These are phyloP conservation scores for Erynnis tages DNA, from an alignment of 2,888 invertebrate species.

Conservation along the genomic window DNA sequence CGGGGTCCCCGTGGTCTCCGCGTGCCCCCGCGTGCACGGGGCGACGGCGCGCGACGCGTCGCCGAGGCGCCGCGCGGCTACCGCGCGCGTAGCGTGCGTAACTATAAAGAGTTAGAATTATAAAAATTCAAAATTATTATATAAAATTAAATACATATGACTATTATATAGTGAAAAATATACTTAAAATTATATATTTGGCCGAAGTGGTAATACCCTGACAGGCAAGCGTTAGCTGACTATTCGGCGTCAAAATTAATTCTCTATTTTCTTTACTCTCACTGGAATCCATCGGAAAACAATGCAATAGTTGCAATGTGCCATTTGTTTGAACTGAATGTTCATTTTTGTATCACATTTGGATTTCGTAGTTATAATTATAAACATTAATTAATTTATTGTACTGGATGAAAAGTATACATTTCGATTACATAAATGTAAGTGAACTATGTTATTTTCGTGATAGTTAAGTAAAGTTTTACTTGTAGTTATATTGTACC, in stretches of 20 bases:
- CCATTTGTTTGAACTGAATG: slow-evolving; percentile 74
- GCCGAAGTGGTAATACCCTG: slow-evolving; percentile 87
- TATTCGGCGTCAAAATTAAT: slow-evolving; percentile 77
- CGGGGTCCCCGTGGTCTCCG: background rate
- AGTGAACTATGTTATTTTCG: slow-evolving; percentile 74
- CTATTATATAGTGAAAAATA: slow-evolving; percentile 79
- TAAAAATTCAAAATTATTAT: slow-evolving; percentile 81
- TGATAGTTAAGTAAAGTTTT: slow-evolving; percentile 70
- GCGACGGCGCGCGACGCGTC: slow-evolving; percentile 4
- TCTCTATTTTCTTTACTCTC: slow-evolving; percentile 52
- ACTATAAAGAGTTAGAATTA: slow-evolving; percentile 74
- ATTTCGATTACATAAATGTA: slow-evolving; percentile 65
- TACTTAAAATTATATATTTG: slow-evolving; percentile 78
- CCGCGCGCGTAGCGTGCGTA: slow-evolving; percentile 66
- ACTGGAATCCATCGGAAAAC: slow-evolving; percentile 60
- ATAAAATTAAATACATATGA: slow-evolving; percentile 80
- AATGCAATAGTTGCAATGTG: slow-evolving; percentile 76
- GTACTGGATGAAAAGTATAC: slow-evolving; percentile 55
- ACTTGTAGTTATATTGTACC: slow-evolving; percentile 63
- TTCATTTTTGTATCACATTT: slow-evolving; percentile 46
- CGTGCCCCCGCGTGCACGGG: background rate
- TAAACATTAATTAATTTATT: slow-evolving; percentile 50
- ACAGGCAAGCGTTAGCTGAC: slow-evolving; percentile 84
- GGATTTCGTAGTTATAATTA: slow-evolving; percentile 49
- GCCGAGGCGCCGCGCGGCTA: slow-evolving; percentile 32